Base-by-base conservation (phyloP, 2,113 vertebrate genomes). In the Engystomops pustulosus region DNA sequence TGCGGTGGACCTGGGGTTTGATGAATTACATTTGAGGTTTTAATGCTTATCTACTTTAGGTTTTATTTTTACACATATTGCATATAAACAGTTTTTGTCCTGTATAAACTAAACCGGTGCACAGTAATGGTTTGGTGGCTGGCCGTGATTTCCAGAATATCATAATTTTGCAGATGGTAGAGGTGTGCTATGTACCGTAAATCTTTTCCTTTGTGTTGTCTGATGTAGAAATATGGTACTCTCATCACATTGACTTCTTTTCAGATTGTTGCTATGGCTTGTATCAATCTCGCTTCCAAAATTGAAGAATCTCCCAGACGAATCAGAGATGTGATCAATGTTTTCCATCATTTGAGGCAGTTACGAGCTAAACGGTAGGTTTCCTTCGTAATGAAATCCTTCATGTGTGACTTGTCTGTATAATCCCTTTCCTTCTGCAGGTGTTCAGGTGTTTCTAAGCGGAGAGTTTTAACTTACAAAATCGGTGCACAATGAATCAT, bases 231-330 rank as follows among this genome's bases (percentile, higher is more conserved):
- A 44, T 27, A 0, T 0, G 0, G 0, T 11, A 74, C 71, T 62
- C 44, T 87, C 34, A 90, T 0, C 23, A 23, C 1, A 9, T 0
- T 85, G 84, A 6, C 12, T 91, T 90, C 0, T 83, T 90, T 92
- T 38, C 92, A 99, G 98, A 98, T 99, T 93, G 98, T 99, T 89
- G 97, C 98, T 0, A 99, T 99, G 98, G 97, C 98, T 85, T 99
- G 98, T 89, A 95, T 99, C 89, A 98, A 99, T 93, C 91, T 99
- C 87, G 98, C 98, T 1, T 99, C 98, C 82, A 99, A 99, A 93
- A 99, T 99, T 0, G 98, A 99, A 91, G 98, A 99, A 95, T 97
- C 98, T 0, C 98, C 98, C 1, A 93, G 98, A 20, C 94, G 98
- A 79, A 96, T 99, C 94, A 94, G 98, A 91, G 98, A 99, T 15